Base-by-base conservation (phyloP, 2,888 invertebrate genomes). In the Tyria jacobaeae region DNA sequence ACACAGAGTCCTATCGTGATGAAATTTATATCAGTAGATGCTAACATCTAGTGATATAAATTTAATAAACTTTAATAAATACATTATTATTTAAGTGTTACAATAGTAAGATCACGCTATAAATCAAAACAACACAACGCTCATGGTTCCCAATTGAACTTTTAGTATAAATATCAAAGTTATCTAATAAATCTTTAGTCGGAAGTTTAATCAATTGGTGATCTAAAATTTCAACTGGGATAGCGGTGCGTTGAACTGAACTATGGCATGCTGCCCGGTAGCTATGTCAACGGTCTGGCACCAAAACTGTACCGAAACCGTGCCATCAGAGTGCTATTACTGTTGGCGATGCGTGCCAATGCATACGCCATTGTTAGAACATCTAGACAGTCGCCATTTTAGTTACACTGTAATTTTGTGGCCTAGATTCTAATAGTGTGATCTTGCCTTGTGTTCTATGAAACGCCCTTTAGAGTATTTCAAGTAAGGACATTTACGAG, bases 221-320 rank as follows among this genome's bases (percentile, higher is more conserved):
- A 73, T 70, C 67, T 57, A 57, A 71, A 78, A 62, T 75, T 71
- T 57, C 57, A 70, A 77, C 62, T 75, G 62, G 70, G 72, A 66
- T 72, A 76, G 61, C 59, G 65, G 70, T 77, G 78, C 80, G 77
- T 74, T 83, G 89, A 86, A 85, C 87, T 83, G 88, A 86, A 84
- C 86, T 80, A 73, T 87, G 85, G 88, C 89, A 85, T 79, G 63
- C 66, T 87, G 89, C 88, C 86, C 83, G 82, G 60, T 57, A 51
- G 62, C 68, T 70, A 70, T 84, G 86, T 84, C 86, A 84, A 84
- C 75, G 73, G 73, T 75, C 78, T 80, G 77, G 73, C 81, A 76
- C 78, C 70, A 78, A 78, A 79, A 76, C 76, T 80, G 62, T 70
- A 66, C 59, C 68, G 70, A 58, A 50, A 58, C 54, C 64, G 75